Base-by-base conservation (phyloP, 2,113 vertebrate species). In the Columba livia region DNA sequence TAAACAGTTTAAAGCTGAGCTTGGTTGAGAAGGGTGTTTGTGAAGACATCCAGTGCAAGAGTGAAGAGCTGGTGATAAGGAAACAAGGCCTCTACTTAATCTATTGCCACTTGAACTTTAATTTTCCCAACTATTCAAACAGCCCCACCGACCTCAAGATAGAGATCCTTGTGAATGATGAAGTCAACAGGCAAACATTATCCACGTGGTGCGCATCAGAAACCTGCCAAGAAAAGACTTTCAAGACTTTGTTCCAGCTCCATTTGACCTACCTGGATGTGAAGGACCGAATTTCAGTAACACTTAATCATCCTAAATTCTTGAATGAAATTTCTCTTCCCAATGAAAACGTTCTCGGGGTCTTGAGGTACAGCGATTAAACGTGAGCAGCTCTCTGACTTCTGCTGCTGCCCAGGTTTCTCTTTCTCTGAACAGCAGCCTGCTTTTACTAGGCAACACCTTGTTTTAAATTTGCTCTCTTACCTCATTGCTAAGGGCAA, bases 81-180 rank as follows among this genome's bases (percentile, higher is more conserved):
- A n/a, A 85, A 9, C 65, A 85, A 38, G 98, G 98, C n/a, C 29
- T 92, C 93, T 98, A 98, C 84, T 72, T 98, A 91, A 97, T 98
- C 91, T 96, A 97, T 17, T 98, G 98, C 87, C 96, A 98, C 26
- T 71, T 98, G 57, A 98, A 98, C 42, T 97, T 98, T 25, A 56
- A 51, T 6, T 94, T 98, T 11, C 38, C 79, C 67, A 79, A 85
- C 56, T 98, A 97, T 20, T 95, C 96, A 25, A 87, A 80, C 50
- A 90, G 93, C 26, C 74, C 96, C 26, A 77, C 62, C 0, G 96
- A 98, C 90, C 88, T 98, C 42, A 97, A 96, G 81, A 57, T 98
- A 18, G 95, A 97, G 54, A 40, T 98, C 36, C 96, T 97, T 11
- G 85, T 98, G 88, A 97, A 98, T 9, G 47, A 51, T 32, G 25